Evolutionary conservation across 37 sponge, comb jelly and placozoan genomes (phyloP), one percentile per base, ranked within the genome.

Genomic region (Aphrocallistes beatrix): DNA sequence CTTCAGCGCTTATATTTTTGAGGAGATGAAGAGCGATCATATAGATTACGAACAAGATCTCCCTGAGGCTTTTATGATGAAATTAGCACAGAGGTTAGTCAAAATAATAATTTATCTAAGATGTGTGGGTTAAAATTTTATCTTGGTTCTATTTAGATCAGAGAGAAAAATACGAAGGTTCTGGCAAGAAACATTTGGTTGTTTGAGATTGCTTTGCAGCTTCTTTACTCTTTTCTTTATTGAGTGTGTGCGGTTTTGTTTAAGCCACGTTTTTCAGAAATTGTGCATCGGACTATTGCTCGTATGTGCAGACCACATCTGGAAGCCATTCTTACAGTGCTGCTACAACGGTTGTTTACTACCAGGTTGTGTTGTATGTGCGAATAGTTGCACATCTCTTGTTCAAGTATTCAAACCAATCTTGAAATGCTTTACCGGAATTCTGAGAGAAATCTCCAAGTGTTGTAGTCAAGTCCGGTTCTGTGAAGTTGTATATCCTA

Each of bases 261-360:
- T 60, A 60, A 19, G 75, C 75, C 75, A 60, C 34, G 3, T 60
- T 32, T 60, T 60, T 60, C 75, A 60, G 34, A 60, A 60, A 60
- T 30, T 60, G 3, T 60, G 75, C 21, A 60, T 60, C 8, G 75
- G 75, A 32, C 3, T 60, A 30, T 60, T 60, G n/a, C 10, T 60
- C n/a, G n/a, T 60, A 25, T 60, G 25, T 28, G 75, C 75, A 60
- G 75, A 60, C 75, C 75, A 60, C 34, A 28, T 60, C 28, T 60
- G 75, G 75, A 60, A 60, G 21, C 75, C 75, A 25, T 30, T 60
- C 21, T 13, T 60, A 19, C 75, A 60, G 75, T 60, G 75, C 21
- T 60, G 75, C n/a, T 60, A 60, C n/a, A 60, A 60, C 75, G 75
- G 75, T 30, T 60, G 75, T 60, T 25, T 60, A 60, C 10, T 60